A percentile compares a stretch with the other conserved stretches of the same genome.
Evolutionary conservation across 2,797 vertebrate genomes (phyloP).

Genomic region (Pseudomugil tenellus): DNA sequence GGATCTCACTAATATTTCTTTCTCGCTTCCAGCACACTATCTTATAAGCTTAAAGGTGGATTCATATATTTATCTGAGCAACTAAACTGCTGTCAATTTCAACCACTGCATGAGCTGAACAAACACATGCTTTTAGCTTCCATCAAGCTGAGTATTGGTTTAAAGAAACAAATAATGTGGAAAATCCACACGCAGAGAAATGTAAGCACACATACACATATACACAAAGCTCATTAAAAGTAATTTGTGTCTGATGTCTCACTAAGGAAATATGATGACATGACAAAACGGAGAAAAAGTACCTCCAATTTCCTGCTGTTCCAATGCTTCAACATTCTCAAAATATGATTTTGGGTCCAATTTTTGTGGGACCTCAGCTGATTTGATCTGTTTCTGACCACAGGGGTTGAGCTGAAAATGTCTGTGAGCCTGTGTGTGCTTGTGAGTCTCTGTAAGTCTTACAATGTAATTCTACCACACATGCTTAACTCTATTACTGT

Average conservation of each 20-base stretch:
- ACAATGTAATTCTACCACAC: neutral
- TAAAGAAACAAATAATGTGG: conserved; percentile 19
- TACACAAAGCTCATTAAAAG: conserved; percentile 37
- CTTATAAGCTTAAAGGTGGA: conserved; percentile 27
- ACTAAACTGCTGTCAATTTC: conserved; percentile 52
- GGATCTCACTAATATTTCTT: conserved; percentile 24
- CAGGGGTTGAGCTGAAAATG: neutral
- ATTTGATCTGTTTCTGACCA: conserved; percentile 25
- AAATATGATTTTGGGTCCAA: conserved; percentile 19
- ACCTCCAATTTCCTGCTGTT: neutral
- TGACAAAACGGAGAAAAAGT: conserved; percentile 18
- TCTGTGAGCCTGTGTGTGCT: conserved; percentile 1
- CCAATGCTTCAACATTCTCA: neutral
- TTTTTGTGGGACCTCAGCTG: neutral
- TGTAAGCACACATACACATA: neutral
- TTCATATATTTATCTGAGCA: conserved; percentile 24
- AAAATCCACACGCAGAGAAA: conserved; percentile 17
- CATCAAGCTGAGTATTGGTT: conserved; percentile 13
- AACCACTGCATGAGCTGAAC: conserved; percentile 1
- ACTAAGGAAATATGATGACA: conserved; percentile 32
- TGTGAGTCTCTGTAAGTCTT: neutral
- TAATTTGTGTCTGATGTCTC: conserved; percentile 19
- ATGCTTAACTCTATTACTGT: conserved; percentile 14
- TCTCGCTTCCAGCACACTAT: conserved; percentile 15
- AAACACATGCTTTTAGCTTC: conserved; percentile 24